Evolutionary conservation across 2,888 invertebrate genomes (phyloP).

Genomic region (Nephrocerus scutellatus): DNA sequence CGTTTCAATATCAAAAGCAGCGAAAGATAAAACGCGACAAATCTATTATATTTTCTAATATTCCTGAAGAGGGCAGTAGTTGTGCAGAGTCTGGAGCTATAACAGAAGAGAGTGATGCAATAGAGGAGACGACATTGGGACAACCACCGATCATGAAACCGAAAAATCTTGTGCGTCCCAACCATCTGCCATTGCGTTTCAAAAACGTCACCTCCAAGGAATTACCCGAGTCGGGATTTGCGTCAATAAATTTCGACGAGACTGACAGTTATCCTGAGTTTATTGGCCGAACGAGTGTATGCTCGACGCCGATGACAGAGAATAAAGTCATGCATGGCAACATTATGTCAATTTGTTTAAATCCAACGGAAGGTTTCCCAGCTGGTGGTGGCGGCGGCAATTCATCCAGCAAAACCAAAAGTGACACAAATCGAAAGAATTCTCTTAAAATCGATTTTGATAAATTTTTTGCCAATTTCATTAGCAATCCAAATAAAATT

Average conservation of each 20-base stretch:
- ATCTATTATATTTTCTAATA: slow-evolving; percentile 73
- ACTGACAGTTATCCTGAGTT: slow-evolving; percentile 54
- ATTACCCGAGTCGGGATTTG: slow-evolving; percentile 44
- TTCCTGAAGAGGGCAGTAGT: slow-evolving; percentile 60
- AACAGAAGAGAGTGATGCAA: slow-evolving; percentile 15
- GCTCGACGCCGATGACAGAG: slow-evolving; percentile 72
- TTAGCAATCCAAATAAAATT: slow-evolving; percentile 38
- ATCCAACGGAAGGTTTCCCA: slow-evolving; percentile 49
- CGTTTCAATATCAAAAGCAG: slow-evolving; percentile 43
- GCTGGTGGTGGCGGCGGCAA: slow-evolving; percentile 10
- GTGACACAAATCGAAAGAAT: slow-evolving; percentile 27
- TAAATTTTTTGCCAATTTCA: slow-evolving; percentile 42
- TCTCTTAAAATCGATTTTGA: slow-evolving; percentile 43
- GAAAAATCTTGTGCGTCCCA: slow-evolving; percentile 49
- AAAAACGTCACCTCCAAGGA: slow-evolving; percentile 46
- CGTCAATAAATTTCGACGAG: slow-evolving; percentile 52
- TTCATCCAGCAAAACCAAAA: slow-evolving; percentile 14
- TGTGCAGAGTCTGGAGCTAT: slow-evolving; percentile 11
- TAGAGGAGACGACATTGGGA: background rate
- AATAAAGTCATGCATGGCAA: slow-evolving; percentile 66
- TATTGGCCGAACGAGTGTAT: slow-evolving; percentile 66
- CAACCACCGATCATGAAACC: slow-evolving; percentile 21
- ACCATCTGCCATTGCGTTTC: slow-evolving; percentile 54
- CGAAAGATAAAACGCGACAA: slow-evolving; percentile 67
- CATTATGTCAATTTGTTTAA: slow-evolving; percentile 66